Evolutionary conservation across 2,113 vertebrate genomes (phyloP), one percentile per base, ranked within the genome.

Genomic region (Trichechus manatus): DNA sequence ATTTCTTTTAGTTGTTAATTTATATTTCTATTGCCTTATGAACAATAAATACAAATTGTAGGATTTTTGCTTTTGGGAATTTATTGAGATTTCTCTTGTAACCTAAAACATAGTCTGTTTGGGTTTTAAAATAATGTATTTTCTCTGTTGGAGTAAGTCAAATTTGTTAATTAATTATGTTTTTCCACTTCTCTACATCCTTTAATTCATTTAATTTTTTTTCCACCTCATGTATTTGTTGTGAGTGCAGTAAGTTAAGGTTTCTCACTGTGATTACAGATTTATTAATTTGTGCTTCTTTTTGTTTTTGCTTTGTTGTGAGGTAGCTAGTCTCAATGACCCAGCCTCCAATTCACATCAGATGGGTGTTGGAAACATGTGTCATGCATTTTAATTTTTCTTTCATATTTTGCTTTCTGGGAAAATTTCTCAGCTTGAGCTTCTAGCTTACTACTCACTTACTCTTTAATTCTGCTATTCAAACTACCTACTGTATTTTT

Each of bases 71-170:
- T 93, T 93, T 93, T 50, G 82, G 74, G 9, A 70, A 64, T 86
- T 82, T 78, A 64, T 78, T 36, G 33, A 81, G 80, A 91, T 91
- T 66, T 63, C 13, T 86, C 89, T 89, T 87, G 5, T 86, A 97
- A 95, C 27, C 33, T 97, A 86, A 87, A 96, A 78, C 42, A 81
- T 36, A 13, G 20, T 20, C 4, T 78, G 17, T 74, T 89, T 89
- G 13, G 61, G 6, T 91, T 56, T 83, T 22, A 90, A 92, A 89
- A 78, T 61, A 78, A n/a, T 64, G 29, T 33, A 10, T 83, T 84
- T 92, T 83, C 42, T 86, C 59, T 90, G 9, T 47, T 44, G 61
- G 15, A 86, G 14, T 68, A 87, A 75, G n/a, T 87, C 33, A 74
- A 70, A 4, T 29, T 64, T 50, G 4, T 86, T 94, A 61, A 86